Base-by-base conservation (phyloP, 1,140 invertebrate species). In the Drosophila lacteicornis region DNA sequence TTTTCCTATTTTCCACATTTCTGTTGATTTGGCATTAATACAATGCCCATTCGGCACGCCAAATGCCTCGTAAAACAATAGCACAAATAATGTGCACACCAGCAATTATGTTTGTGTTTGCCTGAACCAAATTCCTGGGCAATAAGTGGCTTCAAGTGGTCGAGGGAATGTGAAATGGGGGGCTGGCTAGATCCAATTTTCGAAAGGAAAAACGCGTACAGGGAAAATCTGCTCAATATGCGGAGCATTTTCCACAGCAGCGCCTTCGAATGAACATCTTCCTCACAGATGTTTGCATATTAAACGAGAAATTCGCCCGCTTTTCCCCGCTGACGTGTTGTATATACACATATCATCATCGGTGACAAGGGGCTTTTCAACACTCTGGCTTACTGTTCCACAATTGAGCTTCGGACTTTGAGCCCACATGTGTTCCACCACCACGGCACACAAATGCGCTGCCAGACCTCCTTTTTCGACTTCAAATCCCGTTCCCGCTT, bases 21-120 rank as follows among this genome's bases (percentile, higher is more conserved):
- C 53, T 87, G 68, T 76, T 70, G 83, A 83, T 82, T 87, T 80
- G 57, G 83, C 83, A 87, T 80, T 87, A 70, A 87, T 73, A 85
- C 71, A 70, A 67, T 55, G 40, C 67, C 67, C 63, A 70, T 70
- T 70, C 67, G 68, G 60, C 63, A 70, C 50, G 61, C 55, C 62
- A 71, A 70, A 71, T 75, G 69, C 67, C 63, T 55, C 40, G 6
- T n/a, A 46, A 55, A 67, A 68, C 40, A 69, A 66, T 42, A 69
- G 38, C 45, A 65, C 15, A 67, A 45, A 67, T 51, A 70, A 70
- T 70, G 62, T 70, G 62, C 47, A 50, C 62, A 49, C 38, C 47
- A 68, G 67, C 67, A 70, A 70, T 70, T 70, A 70, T 70, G 67
- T 25, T 71, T 59, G 49, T 68, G 47, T 53, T 22, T 40, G 46